These are phyloP conservation scores for Carduelis carduelis DNA, from an alignment of 2,797 vertebrate species.

Conservation along the genomic window DNA sequence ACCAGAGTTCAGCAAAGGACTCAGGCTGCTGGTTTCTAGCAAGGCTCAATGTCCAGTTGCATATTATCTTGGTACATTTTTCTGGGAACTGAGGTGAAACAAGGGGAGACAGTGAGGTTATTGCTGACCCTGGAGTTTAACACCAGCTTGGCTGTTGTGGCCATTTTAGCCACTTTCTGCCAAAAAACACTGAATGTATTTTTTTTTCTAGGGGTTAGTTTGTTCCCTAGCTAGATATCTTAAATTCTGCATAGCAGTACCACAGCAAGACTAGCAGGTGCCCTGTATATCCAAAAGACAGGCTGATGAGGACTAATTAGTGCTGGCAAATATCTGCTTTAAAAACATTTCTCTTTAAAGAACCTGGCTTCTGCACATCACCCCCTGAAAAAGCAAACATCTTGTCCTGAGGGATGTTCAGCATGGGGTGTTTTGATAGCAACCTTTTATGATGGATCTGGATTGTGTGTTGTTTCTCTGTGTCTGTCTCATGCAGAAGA, in stretches of 20 bases:
- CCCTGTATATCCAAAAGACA: not conserved
- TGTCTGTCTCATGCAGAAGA: not conserved
- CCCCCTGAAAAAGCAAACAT: not conserved
- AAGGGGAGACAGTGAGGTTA: not conserved
- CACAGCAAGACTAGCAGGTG: not conserved
- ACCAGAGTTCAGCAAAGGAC: not conserved
- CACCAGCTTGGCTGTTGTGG: not conserved
- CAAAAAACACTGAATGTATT: fast-evolving
- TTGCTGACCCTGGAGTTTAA: not conserved
- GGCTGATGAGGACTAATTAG: not conserved
- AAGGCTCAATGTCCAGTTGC: not conserved
- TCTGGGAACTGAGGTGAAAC: not conserved
- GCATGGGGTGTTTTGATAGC: not conserved
- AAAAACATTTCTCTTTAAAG: not conserved
- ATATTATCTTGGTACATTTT: not conserved
- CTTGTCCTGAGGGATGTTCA: not conserved
- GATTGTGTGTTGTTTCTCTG: not conserved
- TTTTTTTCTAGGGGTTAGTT: not conserved
- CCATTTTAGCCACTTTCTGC: not conserved
- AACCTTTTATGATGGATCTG: not conserved
- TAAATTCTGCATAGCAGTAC: not conserved
- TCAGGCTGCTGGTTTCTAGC: not conserved
- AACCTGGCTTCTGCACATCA: not conserved
- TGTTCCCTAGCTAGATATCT: not conserved
- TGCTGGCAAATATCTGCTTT: not conserved